Evolutionary conservation across 2,113 vertebrate genomes (phyloP).

Genomic region (Phoxinus phoxinus): DNA sequence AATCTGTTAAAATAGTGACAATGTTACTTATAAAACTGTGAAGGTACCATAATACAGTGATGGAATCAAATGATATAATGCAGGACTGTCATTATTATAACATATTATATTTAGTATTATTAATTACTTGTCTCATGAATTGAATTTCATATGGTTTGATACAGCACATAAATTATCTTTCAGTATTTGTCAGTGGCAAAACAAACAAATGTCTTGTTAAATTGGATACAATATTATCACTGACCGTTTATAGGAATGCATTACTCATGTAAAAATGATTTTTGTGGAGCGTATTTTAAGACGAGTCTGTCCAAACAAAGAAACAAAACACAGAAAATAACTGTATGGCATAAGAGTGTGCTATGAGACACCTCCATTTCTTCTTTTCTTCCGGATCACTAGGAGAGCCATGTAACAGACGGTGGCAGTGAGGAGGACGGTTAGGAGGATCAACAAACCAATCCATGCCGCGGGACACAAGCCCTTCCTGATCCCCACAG

Average conservation of each 20-base stretch:
- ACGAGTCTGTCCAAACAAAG: too few species aligned
- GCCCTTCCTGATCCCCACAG: conserved; percentile 22
- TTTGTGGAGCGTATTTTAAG: background rate
- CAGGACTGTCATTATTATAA: background rate
- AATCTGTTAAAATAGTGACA: background rate
- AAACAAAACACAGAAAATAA: background rate
- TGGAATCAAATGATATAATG: background rate
- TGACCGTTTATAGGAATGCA: background rate
- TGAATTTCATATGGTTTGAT: background rate
- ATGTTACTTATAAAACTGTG: background rate
- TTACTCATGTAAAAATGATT: background rate
- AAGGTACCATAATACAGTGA: background rate
- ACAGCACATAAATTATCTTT: background rate
- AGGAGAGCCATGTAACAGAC: conserved; percentile 43
- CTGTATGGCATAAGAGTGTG: background rate
- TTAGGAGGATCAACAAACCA: conserved; percentile 58
- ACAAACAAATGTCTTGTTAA: background rate
- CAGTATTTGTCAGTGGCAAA: background rate
- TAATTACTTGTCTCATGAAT: background rate
- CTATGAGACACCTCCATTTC: background rate
- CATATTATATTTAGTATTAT: background rate
- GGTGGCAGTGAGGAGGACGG: conserved; percentile 30
- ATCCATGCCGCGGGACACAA: conserved; percentile 67
- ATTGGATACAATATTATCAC: background rate
- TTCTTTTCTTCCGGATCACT: conserved; percentile 18